These are phyloP conservation scores for Platanista minor DNA, from an alignment of 2,113 vertebrate genomes.

Conservation along the genomic window DNA sequence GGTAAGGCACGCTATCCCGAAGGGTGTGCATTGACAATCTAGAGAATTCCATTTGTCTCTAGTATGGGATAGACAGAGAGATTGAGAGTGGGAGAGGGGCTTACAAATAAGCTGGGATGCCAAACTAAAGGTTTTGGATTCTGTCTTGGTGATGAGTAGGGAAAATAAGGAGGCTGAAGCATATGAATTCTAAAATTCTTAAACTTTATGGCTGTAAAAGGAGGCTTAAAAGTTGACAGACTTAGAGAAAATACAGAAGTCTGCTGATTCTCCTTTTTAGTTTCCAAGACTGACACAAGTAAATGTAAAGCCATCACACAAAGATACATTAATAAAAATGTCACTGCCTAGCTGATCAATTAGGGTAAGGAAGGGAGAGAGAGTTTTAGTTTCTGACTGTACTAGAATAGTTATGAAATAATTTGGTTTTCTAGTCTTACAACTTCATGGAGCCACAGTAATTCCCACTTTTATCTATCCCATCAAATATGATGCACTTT, in stretches of 20 bases:
- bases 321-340: not conserved
- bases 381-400: not conserved
- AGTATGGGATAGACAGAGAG: too few species aligned
- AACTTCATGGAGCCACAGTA: not conserved
- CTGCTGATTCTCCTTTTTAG: not conserved
- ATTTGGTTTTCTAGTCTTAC: not conserved
- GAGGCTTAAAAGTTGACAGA: not conserved
- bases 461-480: not conserved
- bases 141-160: not conserved
- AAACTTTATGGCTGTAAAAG: not conserved
- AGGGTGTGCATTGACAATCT: fast-evolving
- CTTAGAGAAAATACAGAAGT: not conserved
- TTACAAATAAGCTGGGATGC: not conserved
- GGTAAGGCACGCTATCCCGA: not conserved
- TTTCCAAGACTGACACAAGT: not conserved
- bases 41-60: not conserved
- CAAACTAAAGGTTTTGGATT: not conserved
- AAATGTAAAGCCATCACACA: not conserved
- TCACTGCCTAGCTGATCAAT: not conserved
- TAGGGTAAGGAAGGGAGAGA: not conserved
- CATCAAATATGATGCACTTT: not conserved
- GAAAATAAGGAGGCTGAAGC: not conserved
- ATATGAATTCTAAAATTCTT: not conserved
- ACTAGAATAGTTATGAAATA: not conserved
- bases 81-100: not conserved